These are phyloP conservation scores for Uromys caudimaculatus DNA, from an alignment of 2,797 vertebrate species.

Conservation along the genomic window DNA sequence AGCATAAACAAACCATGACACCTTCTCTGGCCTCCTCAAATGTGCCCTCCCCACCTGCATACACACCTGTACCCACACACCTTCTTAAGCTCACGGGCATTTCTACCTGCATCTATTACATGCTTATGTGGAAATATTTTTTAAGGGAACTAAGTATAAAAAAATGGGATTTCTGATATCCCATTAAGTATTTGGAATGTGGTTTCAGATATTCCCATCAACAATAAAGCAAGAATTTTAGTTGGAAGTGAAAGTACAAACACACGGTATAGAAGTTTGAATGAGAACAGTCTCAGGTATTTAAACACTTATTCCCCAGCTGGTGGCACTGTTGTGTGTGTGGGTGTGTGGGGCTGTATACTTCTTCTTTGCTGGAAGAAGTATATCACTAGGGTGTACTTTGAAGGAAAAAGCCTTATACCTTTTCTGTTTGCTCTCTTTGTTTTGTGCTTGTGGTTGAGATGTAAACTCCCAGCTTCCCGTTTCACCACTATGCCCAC, in stretches of 20 bases:
- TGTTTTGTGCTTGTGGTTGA: neutral
- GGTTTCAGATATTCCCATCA: conserved; percentile 48
- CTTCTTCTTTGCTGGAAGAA: neutral
- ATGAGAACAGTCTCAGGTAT: neutral
- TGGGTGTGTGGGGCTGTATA: neutral
- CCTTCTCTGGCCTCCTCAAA: neutral
- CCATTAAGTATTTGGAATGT: neutral
- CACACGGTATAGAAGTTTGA: neutral
- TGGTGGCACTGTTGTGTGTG: neutral
- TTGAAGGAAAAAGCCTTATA: neutral
- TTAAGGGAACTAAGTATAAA: neutral
- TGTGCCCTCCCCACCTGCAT: neutral
- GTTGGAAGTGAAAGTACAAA: conserved; percentile 37
- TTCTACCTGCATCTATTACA: neutral
- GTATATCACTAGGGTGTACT: neutral
- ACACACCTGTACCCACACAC: neutral
- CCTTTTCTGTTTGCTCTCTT: neutral
- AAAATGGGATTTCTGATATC: conserved; percentile 16
- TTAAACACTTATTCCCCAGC: neutral
- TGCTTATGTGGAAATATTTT: neutral
- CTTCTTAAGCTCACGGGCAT: neutral
- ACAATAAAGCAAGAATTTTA: conserved; percentile 31
- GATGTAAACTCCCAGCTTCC: neutral
- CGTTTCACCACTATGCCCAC: neutral
- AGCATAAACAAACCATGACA: too few relatives aligned